phyloP scores from a whole-genome alignment of 2,113 vertebrate genomes.

The Thalassoma bifasciatum region DNA sequence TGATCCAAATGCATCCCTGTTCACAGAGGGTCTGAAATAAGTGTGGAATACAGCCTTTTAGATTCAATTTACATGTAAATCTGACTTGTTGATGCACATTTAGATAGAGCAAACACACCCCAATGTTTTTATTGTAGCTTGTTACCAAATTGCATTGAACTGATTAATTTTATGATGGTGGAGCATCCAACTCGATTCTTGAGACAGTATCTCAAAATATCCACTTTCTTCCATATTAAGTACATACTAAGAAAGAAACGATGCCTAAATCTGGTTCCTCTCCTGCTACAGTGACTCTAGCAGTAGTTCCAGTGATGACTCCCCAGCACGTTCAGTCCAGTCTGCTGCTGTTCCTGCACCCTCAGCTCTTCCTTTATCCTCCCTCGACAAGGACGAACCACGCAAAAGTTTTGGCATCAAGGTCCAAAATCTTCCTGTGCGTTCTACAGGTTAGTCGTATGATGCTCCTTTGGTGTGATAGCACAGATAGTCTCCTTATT shows the following conservation, averaged over 20 bases:
- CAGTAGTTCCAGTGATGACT: constrained; percentile 97
- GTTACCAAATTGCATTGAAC: not conserved
- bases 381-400: constrained; percentile 97
- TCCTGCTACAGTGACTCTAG: constrained; percentile 91
- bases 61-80: not conserved
- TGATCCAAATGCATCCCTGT: not conserved
- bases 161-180: not conserved
- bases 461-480: not conserved
- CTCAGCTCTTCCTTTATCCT: constrained; percentile 89
- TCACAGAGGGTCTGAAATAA: not conserved
- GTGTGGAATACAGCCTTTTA: not conserved
- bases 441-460: constrained; percentile 91
- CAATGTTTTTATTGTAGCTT: not conserved
- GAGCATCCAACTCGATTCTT: not conserved
- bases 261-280: constrained; percentile 29
- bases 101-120: not conserved
- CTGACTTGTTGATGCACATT: not conserved
- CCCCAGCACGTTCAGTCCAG: constrained; percentile 95
- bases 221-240: too few species aligned
- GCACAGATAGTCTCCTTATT: not conserved
- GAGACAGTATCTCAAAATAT: not conserved
- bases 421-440: constrained; percentile 98
- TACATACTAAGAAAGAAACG: not conserved
- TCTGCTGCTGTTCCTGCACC: constrained; percentile 96
- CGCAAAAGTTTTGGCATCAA: constrained; percentile 99